Conservation (phyloP, 2,797 vertebrate genomes). For the Enteromius argenteus region DNA sequence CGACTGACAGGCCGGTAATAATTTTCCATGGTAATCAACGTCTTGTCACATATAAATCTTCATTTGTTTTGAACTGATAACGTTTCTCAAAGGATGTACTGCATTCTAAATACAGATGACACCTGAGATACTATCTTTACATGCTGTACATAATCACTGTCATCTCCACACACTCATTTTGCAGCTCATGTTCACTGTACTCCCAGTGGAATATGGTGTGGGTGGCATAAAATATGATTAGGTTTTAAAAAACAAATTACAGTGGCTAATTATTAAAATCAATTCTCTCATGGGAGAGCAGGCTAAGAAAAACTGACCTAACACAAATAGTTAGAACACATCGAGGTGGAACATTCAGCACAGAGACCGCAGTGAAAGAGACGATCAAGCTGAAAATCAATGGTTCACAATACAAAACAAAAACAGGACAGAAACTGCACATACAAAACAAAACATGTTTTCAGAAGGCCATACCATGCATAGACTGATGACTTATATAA, state of each 20-base stretch:
- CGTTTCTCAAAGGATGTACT: neutral
- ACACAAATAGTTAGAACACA: constrained; percentile 52
- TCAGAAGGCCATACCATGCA: constrained; percentile 55
- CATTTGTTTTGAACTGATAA: neutral
- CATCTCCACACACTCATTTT: constrained; percentile 29
- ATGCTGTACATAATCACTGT: neutral
- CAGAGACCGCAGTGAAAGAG: constrained; percentile 39
- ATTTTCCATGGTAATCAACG: neutral
- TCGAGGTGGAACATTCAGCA: constrained; percentile 52
- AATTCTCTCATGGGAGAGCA: constrained; percentile 50
- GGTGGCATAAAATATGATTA: constrained; percentile 60
- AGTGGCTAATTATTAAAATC: constrained; percentile 63
- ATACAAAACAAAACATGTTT: constrained; percentile 49
- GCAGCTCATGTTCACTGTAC: constrained; percentile 30
- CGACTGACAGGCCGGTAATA: neutral
- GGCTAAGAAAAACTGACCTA: constrained; percentile 57
- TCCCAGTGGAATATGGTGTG: constrained; percentile 53
- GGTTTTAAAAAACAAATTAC: constrained; percentile 64
- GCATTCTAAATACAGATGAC: neutral
- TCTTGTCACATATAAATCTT: neutral
- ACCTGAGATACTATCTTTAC: constrained; percentile 16
- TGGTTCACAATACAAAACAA: constrained; percentile 34
- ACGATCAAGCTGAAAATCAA: constrained; percentile 45
- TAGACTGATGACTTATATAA: constrained; percentile 49
- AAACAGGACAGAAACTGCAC: constrained; percentile 44